phyloP scores from a whole-genome alignment of 92 coral and sea anemone species.

The Umimayanthus chanpuru region DNA sequence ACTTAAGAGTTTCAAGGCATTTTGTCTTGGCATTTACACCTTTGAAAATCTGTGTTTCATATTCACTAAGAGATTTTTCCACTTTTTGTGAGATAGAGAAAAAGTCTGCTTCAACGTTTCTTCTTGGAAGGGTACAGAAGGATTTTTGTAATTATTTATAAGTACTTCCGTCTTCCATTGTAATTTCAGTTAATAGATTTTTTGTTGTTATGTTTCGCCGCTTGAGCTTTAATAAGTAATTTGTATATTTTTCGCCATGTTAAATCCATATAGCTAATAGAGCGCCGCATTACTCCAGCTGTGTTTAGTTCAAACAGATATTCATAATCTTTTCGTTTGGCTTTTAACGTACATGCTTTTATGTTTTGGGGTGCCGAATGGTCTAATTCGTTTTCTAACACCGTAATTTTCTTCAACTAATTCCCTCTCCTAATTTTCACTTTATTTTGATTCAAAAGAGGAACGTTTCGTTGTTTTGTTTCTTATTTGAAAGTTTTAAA shows the following conservation, averaged over 20 bases:
- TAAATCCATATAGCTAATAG: background rate
- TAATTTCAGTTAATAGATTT: background rate
- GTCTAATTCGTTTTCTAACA: background rate
- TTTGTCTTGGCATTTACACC: background rate
- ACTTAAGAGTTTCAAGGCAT: background rate
- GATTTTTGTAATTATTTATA: background rate
- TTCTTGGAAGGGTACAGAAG: background rate
- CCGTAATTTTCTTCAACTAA: too few relatives aligned
- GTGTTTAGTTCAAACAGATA: background rate
- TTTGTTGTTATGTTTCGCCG: background rate
- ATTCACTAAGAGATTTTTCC: background rate
- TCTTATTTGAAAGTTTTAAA: too few relatives aligned
- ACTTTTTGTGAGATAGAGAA: background rate
- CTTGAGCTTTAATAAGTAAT: background rate
- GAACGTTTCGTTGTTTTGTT: too few relatives aligned
- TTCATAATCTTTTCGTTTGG: background rate
- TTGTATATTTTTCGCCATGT: background rate
- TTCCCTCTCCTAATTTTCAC: too few relatives aligned
- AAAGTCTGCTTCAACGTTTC: background rate
- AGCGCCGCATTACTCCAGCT: conserved; percentile 1
- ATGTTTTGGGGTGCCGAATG: background rate
- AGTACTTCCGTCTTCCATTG: background rate
- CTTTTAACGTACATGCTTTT: background rate
- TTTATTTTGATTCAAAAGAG: too few relatives aligned
- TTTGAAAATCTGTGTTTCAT: background rate